Conservation (phyloP, 2,888 invertebrate species). For the Drosophila fulvimacula region DNA sequence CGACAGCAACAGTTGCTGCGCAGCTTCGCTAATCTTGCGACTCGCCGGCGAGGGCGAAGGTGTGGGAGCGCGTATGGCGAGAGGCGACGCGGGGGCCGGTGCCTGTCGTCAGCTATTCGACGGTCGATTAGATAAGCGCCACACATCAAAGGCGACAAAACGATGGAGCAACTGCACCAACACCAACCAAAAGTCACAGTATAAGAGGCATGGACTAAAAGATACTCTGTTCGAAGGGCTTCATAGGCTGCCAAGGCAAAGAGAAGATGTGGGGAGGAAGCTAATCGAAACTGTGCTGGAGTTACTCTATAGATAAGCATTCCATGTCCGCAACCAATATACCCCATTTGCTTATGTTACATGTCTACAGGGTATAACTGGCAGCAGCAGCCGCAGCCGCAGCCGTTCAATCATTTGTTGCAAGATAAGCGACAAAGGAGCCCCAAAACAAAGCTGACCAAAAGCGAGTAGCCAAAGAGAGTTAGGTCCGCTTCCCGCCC, state of each 20-base stretch:
- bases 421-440: slow-evolving; percentile 49
- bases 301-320: neutral
- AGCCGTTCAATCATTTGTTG: slow-evolving; percentile 52
- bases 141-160: slow-evolving; percentile 55
- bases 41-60: neutral
- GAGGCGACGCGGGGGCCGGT: neutral
- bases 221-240: neutral
- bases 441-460: slow-evolving; percentile 36
- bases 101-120: slow-evolving; percentile 31
- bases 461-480: neutral
- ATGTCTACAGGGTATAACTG: slow-evolving; percentile 1
- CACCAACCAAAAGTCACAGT: neutral
- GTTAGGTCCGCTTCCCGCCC: neutral
- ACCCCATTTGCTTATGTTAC: neutral
- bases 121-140: slow-evolving; percentile 63
- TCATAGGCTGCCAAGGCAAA: neutral
- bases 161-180: slow-evolving; percentile 29
- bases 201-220: neutral
- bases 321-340: neutral
- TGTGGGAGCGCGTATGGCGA: neutral
- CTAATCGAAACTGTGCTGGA: neutral
- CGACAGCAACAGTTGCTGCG: slow-evolving; percentile 28
- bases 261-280: neutral
- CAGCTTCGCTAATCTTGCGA: slow-evolving; percentile 67
- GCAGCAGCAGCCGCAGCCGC: slow-evolving; percentile 40